Evolutionary conservation across 2,797 vertebrate genomes (phyloP).

Genomic region (Tapirus indicus): DNA sequence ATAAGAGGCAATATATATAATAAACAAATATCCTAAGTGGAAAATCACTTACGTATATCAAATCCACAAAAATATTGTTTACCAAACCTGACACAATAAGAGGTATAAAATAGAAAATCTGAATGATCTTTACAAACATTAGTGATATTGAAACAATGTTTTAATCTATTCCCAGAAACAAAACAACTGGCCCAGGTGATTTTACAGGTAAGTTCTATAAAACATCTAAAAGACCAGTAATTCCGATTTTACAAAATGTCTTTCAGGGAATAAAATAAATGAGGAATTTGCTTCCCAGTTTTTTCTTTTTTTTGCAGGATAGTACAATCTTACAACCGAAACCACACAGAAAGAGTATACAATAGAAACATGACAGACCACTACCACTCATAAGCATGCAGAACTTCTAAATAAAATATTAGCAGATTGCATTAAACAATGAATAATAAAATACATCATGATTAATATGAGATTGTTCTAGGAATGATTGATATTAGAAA

Average conservation of each 20-base stretch:
- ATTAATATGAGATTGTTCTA: background rate
- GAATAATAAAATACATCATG: background rate
- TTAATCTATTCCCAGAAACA: background rate
- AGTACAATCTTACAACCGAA: background rate
- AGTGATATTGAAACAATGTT: background rate
- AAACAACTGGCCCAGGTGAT: background rate
- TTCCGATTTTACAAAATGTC: background rate
- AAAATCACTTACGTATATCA: background rate
- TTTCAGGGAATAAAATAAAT: background rate
- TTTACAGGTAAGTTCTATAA: background rate
- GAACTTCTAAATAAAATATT: background rate
- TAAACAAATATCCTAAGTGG: background rate
- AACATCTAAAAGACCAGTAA: background rate
- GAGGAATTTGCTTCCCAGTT: accelerated
- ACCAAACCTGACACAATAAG: background rate
- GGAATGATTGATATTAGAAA: constrained; percentile 14
- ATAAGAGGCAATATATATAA: background rate
- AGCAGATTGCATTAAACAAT: background rate
- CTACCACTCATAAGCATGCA: background rate
- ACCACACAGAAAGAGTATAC: background rate
- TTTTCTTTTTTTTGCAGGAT: background rate
- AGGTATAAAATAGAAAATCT: background rate
- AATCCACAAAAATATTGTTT: background rate
- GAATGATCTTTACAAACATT: background rate
- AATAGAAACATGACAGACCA: background rate